phyloP scores from a whole-genome alignment of 2,113 vertebrate species.

The Labrus mixtus region DNA sequence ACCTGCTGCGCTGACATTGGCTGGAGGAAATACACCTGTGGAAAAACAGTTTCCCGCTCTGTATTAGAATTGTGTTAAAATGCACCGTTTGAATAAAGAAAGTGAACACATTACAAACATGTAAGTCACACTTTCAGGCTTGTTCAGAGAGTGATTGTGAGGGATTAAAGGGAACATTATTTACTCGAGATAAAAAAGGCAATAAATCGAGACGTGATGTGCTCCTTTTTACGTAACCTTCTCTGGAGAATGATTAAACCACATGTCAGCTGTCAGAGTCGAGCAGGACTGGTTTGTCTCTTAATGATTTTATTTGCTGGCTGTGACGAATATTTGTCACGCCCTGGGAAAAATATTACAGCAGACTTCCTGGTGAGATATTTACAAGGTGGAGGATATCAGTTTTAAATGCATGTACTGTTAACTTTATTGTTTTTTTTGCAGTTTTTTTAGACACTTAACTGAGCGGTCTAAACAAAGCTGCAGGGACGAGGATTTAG shows the following conservation, averaged over 20 bases:
- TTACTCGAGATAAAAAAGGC: not conserved
- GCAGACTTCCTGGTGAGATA: not conserved
- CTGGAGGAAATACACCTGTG: no score
- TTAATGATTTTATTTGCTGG: conserved; percentile 16
- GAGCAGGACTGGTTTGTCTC: conserved; percentile 44
- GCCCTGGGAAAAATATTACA: not conserved
- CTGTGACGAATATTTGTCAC: not conserved
- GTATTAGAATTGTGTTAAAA: no score
- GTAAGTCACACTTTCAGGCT: not conserved
- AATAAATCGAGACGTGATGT: not conserved
- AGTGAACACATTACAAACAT: not conserved
- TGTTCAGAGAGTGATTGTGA: not conserved
- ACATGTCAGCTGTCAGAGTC: not conserved
- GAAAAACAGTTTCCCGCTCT: no score
- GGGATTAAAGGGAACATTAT: not conserved
- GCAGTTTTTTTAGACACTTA: not conserved
- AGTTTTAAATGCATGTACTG: not conserved
- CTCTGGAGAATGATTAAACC: conserved; percentile 13
- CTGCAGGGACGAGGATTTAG: not conserved
- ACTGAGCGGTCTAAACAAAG: conserved; percentile 16
- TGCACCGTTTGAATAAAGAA: no score
- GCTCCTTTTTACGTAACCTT: not conserved
- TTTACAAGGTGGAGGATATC: not conserved
- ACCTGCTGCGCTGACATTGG: no score
- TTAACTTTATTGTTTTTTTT: not conserved